phyloP scores from a whole-genome alignment of 2,113 vertebrate species.

The Hippocampus abdominalis region DNA sequence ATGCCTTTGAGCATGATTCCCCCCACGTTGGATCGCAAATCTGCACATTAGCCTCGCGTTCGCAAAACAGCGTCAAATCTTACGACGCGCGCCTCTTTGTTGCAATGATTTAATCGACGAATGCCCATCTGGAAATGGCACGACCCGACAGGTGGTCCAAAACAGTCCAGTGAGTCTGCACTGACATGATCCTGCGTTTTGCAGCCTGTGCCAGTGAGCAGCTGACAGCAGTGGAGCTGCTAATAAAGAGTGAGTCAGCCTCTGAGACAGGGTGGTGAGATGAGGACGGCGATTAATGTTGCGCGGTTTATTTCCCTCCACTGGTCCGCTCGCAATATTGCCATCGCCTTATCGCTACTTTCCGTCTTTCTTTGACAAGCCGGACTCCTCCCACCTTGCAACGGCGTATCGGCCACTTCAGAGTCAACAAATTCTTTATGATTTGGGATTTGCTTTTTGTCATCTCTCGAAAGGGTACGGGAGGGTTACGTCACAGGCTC shows the following conservation, averaged over 20 bases:
- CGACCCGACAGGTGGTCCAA: conserved; percentile 1
- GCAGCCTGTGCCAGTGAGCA: conserved; percentile 27
- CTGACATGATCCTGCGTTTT: conserved; percentile 4
- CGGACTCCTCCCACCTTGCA: conserved; percentile 22
- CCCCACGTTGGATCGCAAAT: not conserved
- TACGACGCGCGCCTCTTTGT: not conserved
- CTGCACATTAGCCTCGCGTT: not conserved
- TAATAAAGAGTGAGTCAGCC: conserved; percentile 61
- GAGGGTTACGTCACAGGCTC: not conserved
- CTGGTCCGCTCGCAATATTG: conserved; percentile 40
- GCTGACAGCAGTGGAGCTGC: conserved; percentile 46
- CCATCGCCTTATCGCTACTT: conserved; percentile 28
- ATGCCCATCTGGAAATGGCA: not conserved
- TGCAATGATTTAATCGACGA: not conserved
- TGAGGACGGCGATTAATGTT: conserved; percentile 53
- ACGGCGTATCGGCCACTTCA: conserved; percentile 17
- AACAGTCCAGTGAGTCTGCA: conserved; percentile 11
- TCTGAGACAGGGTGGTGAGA: conserved; percentile 46
- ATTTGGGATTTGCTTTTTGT: conserved; percentile 6
- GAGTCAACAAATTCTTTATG: conserved; percentile 14
- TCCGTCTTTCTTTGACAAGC: conserved; percentile 28
- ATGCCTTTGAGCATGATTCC: not conserved
- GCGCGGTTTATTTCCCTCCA: conserved; percentile 32
- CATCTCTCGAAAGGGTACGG: not conserved
- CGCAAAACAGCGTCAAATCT: not conserved